Evolutionary conservation across 30 jellyfish, hydroid and myxozoan species (phyloP), one percentile per base, ranked within the genome.

Genomic region (Turritopsis dohrnii): DNA sequence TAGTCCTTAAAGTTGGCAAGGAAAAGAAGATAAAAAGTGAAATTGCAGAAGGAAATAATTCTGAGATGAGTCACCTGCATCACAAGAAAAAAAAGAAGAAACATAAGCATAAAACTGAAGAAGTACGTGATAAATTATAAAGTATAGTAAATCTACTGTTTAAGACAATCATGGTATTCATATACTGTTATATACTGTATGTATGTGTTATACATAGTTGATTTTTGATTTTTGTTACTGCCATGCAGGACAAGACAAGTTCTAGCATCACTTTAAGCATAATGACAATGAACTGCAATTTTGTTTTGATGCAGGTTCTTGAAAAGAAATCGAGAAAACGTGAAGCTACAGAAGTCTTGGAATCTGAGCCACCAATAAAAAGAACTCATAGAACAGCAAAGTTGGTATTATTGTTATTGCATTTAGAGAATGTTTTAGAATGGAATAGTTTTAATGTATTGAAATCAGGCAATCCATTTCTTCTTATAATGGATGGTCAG

Each of bases 41-140:
- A 21, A 76, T 88, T 24, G 82, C 87, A 20, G 90, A 73, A 4
- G 76, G 95, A 21, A 74, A 86, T 3, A 94, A 83, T 86, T 94
- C 76, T 13, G 89, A 74, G 31, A 73, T 54, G 52, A 71, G 89
- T 82, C 93, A 91, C 25, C 79, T 53, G 71, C 65, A 26, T 74
- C 83, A 91, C 53, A 86, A 91, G 88, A 91, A 91, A 76, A 91
- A 91, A 41, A 93, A 91, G 21, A 91, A 91, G 75, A 91, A 91
- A 75, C 96, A 91, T 71, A 86, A 91, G 31, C 96, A 85, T 26
- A 91, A 84, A 80, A 87, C 84, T 79, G 97, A 90, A 54, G 96
- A 91, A 94, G 97, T 91, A 66, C n/a, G n/a, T n/a, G n/a, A n/a
- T n/a, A n/a, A n/a, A n/a, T n/a, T n/a, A n/a, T n/a, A n/a, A n/a